Conservation (phyloP, 2,888 invertebrate genomes). For the Hermodice carunculata region DNA sequence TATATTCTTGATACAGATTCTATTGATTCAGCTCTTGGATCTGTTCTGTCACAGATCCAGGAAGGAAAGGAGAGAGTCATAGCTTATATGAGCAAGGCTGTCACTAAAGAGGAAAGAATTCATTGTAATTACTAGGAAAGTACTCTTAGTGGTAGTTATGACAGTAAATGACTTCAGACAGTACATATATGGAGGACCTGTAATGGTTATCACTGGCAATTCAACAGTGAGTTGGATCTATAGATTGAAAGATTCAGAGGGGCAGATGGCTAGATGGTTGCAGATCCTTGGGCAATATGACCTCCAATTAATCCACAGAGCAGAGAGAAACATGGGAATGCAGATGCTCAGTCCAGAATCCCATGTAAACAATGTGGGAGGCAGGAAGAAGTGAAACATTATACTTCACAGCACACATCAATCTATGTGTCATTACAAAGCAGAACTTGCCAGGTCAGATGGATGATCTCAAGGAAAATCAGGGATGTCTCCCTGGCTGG, state of each 20-base stretch:
- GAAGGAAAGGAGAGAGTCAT: conserved; percentile 9
- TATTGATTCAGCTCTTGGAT: conserved; percentile 9
- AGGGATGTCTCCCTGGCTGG: no score
- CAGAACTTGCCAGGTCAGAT: no score
- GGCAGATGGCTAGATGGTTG: conserved; percentile 1
- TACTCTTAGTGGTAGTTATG: conserved; percentile 15
- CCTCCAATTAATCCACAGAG: neutral
- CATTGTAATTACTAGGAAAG: conserved; percentile 17
- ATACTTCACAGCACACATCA: no score
- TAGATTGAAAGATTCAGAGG: neutral
- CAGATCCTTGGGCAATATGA: neutral
- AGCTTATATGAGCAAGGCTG: conserved; percentile 9
- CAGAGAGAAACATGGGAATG: neutral
- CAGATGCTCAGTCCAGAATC: conserved; percentile 8
- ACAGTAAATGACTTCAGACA: conserved; percentile 4
- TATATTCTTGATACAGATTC: conserved; percentile 19
- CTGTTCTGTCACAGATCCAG: conserved; percentile 19
- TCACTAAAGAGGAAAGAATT: conserved; percentile 7
- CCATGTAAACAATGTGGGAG: neutral
- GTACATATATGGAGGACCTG: conserved; percentile 1
- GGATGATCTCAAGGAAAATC: no score
- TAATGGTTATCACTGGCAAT: conserved; percentile 7
- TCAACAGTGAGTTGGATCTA: neutral
- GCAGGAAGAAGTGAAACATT: no score
- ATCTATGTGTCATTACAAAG: no score